phyloP scores from a whole-genome alignment of 1,140 invertebrate genomes.

The Drosophila kohkoa region DNA sequence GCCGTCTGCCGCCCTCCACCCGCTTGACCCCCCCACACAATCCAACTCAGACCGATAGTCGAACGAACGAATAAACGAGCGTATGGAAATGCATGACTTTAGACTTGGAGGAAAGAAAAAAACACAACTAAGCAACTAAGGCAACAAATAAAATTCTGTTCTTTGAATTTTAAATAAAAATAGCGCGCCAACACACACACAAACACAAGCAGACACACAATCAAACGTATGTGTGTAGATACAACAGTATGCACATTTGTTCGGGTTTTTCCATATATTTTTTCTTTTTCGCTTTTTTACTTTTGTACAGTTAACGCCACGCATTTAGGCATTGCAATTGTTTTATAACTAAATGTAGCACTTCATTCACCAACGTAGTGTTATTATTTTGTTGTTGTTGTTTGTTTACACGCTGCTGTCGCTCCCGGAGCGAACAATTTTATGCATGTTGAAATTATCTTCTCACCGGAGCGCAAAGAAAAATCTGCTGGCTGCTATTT shows the following conservation, averaged over 20 bases:
- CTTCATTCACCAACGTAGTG: slow-evolving; percentile 35
- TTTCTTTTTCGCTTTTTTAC: slow-evolving; percentile 28
- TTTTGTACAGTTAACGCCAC: slow-evolving; percentile 72
- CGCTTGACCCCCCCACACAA: slow-evolving; percentile 23
- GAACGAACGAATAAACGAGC: slow-evolving; percentile 7
- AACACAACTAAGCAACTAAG: slow-evolving; percentile 41
- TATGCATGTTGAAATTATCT: slow-evolving; percentile 75
- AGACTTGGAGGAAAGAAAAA: slow-evolving; percentile 41
- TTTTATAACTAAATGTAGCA: slow-evolving; percentile 54
- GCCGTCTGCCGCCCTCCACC: slow-evolving; percentile 23
- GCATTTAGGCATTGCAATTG: slow-evolving; percentile 51
- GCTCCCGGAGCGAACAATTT: slow-evolving; percentile 75
- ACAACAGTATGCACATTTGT: slow-evolving; percentile 39
- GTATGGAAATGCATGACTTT: slow-evolving; percentile 59
- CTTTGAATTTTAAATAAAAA: slow-evolving; percentile 68
- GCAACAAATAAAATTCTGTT: slow-evolving; percentile 60
- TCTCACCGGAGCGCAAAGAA: slow-evolving; percentile 84
- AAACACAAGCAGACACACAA: slow-evolving; percentile 14
- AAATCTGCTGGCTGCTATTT: slow-evolving; percentile 69
- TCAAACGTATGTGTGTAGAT: slow-evolving; percentile 17
- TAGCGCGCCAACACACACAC: slow-evolving; percentile 62
- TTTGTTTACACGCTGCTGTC: slow-evolving; percentile 69
- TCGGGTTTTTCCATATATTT: slow-evolving; percentile 30
- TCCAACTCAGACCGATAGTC: slow-evolving; percentile 22
- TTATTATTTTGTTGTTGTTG: slow-evolving; percentile 51